Percentiles rank a stretch among this genome's conserved stretches.
Conservation (phyloP, 2,113 vertebrate genomes). For the Pelodiscus sinensis region DNA sequence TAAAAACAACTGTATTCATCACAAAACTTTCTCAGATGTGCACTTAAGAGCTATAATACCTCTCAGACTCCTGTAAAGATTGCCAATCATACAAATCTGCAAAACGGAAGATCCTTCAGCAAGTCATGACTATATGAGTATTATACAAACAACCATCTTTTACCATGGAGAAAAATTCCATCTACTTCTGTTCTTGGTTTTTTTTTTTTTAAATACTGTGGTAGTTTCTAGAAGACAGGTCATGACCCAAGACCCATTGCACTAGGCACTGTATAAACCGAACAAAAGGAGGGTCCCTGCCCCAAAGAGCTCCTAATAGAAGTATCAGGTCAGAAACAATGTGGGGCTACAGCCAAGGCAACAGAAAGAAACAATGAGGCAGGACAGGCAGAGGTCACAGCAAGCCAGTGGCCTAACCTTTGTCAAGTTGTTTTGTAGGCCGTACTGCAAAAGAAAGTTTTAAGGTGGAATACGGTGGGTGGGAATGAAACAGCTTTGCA, state of each 20-base stretch:
- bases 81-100: not conserved
- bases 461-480: not conserved
- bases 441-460: not conserved
- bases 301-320: not conserved
- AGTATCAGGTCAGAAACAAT: not conserved
- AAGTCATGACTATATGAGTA: not conserved
- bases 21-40: not conserved
- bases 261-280: not conserved
- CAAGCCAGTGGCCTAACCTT: not conserved
- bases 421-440: not conserved
- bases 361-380: not conserved
- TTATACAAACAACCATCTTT: not conserved
- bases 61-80: not conserved
- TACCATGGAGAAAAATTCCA: not conserved
- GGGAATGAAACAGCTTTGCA: not conserved
- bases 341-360: not conserved
- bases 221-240: not conserved
- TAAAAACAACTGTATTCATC: not conserved
- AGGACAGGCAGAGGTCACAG: not conserved
- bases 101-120: not conserved
- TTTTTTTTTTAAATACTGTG: not conserved
- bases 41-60: not conserved
- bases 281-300: not conserved
- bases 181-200: not conserved
- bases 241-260: not conserved